phyloP scores from a whole-genome alignment of 1,140 invertebrate species.

The Anastrepha ludens region DNA sequence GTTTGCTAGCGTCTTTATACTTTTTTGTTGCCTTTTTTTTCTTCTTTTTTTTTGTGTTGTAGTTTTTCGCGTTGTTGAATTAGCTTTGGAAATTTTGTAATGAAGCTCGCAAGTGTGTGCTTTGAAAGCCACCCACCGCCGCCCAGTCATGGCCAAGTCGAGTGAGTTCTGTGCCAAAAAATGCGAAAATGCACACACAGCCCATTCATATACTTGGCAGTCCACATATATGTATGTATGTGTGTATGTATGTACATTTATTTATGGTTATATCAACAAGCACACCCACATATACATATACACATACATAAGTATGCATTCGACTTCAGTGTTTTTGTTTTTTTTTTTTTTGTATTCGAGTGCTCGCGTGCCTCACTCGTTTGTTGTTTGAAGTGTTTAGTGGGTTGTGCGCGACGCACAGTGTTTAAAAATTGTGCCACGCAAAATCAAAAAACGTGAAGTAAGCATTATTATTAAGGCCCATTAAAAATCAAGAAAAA shows the following conservation, averaged over 20 bases:
- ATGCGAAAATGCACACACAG: not conserved
- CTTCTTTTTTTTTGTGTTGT: constrained; percentile 26
- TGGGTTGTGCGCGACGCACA: not conserved
- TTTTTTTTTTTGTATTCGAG: not conserved
- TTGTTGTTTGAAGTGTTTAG: constrained; percentile 7
- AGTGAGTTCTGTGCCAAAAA: constrained; percentile 38
- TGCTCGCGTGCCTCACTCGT: constrained; percentile 17
- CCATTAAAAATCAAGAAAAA: too few relatives aligned
- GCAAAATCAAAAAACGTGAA: too few relatives aligned
- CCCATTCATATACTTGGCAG: not conserved
- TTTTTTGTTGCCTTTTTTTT: not conserved
- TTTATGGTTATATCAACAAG: not conserved
- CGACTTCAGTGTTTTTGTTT: too few relatives aligned
- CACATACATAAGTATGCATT: not conserved
- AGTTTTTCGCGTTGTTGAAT: constrained; percentile 36
- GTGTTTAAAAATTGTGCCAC: not conserved
- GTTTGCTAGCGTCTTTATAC: not conserved
- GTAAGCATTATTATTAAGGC: too few relatives aligned
- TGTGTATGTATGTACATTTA: too few relatives aligned
- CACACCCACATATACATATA: constrained; percentile 23
- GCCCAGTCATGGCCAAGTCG: not conserved
- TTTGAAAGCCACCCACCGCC: not conserved
- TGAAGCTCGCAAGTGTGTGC: not conserved
- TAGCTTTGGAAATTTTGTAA: constrained; percentile 47
- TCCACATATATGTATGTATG: too few relatives aligned